phyloP scores from a whole-genome alignment of 64 coral and sea anemone genomes.

The Pocillopora damicornis region DNA sequence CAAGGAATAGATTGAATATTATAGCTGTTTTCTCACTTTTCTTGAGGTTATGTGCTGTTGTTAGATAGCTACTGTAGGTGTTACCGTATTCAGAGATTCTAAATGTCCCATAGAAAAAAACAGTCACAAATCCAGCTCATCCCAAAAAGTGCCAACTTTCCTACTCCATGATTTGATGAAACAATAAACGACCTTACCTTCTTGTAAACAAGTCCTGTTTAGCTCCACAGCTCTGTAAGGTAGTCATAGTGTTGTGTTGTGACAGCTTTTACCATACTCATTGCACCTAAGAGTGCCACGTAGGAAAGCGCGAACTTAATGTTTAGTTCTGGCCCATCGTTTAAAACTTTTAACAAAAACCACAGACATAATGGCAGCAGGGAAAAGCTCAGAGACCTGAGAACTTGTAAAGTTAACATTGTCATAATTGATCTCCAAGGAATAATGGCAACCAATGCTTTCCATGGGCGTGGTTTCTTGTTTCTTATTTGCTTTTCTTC shows the following conservation, averaged over 20 bases:
- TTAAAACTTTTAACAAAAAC: constrained; percentile 5
- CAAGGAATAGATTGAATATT: no score
- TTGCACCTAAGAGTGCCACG: background rate
- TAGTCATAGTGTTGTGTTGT: background rate
- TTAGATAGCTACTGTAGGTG: no score
- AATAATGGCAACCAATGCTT: constrained; percentile 16
- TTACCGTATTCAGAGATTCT: no score
- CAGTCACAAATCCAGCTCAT: background rate
- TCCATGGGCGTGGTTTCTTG: constrained; percentile 33
- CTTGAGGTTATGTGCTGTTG: no score
- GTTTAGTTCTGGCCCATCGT: background rate
- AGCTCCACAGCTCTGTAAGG: background rate
- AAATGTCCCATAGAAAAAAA: no score
- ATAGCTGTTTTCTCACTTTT: no score
- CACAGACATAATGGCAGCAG: background rate
- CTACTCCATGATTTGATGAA: background rate
- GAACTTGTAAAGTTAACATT: background rate
- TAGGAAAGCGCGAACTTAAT: background rate
- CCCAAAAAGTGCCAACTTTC: no score
- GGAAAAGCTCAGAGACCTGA: background rate
- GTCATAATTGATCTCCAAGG: background rate
- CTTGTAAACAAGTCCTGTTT: background rate
- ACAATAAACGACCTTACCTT: background rate
- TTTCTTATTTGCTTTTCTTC: background rate
- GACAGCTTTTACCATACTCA: background rate